A percentile compares a stretch with the other conserved stretches of the same genome.
These are phyloP conservation scores for Julus scandinavius DNA, from an alignment of 2,888 invertebrate genomes.

Conservation along the genomic window DNA sequence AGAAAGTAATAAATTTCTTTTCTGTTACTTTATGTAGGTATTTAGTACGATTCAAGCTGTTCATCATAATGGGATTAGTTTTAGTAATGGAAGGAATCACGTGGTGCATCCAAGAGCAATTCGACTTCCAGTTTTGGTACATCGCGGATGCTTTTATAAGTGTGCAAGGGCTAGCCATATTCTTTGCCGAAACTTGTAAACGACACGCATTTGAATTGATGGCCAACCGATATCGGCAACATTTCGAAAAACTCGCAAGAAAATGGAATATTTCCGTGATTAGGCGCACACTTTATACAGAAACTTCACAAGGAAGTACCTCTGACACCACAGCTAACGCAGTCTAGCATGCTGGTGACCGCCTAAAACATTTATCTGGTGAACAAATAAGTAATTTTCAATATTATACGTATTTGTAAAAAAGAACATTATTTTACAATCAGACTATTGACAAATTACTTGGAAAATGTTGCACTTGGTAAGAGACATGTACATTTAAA, in stretches of 20 bases:
- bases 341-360: too few relatives aligned
- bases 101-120: not conserved
- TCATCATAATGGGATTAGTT: conserved; percentile 41
- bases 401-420: too few relatives aligned
- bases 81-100: not conserved
- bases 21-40: conserved; percentile 18
- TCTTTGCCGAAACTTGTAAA: not conserved
- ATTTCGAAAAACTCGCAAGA: not conserved
- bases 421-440: too few relatives aligned
- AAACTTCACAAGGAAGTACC: not conserved
- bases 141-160: conserved; percentile 25
- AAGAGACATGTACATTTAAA: too few relatives aligned
- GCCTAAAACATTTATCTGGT: too few relatives aligned
- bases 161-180: not conserved
- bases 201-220: not conserved
- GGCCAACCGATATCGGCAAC: not conserved
- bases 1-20: not conserved
- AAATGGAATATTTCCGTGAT: not conserved
- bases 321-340: not conserved
- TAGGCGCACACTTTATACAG: not conserved
- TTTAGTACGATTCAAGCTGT: conserved; percentile 30
- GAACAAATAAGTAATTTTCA: too few relatives aligned
- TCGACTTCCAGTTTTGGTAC: conserved; percentile 63
- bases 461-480: too few relatives aligned
- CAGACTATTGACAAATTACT: too few relatives aligned